Evolutionary conservation across 1,140 invertebrate genomes (phyloP).

Genomic region (Pachypeltis micranthus): DNA sequence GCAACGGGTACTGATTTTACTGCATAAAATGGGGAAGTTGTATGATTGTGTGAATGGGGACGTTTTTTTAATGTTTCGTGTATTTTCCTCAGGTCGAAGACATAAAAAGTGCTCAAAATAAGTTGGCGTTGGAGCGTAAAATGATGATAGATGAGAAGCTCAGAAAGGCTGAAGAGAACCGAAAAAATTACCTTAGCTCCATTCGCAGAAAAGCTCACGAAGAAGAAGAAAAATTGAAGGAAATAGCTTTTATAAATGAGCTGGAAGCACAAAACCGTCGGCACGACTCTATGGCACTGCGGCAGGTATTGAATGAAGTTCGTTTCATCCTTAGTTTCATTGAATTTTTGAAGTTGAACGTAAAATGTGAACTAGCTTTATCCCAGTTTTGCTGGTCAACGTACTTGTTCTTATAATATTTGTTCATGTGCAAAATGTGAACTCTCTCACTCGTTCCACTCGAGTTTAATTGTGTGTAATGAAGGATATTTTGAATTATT

Average conservation of each 20-base stretch:
- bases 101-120: conserved; percentile 75
- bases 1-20: conserved; percentile 47
- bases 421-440: no score
- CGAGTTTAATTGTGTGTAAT: no score
- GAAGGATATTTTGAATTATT: no score
- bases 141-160: conserved; percentile 74
- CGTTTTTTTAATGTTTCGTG: no score
- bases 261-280: conserved; percentile 89
- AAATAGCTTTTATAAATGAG: conserved; percentile 96
- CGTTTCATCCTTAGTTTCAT: background rate
- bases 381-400: no score
- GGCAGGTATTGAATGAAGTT: conserved; percentile 39
- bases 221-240: conserved; percentile 90
- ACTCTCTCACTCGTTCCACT: no score
- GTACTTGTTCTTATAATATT: no score
- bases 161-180: conserved; percentile 81
- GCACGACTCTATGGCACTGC: conserved; percentile 73
- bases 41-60: background rate
- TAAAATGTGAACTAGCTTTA: no score
- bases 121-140: conserved; percentile 72
- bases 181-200: conserved; percentile 62
- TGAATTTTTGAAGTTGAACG: no score
- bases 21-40: background rate
- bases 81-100: conserved; percentile 54
- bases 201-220: conserved; percentile 92